Evolutionary conservation across 1,140 invertebrate genomes (phyloP).

Genomic region (Hypothenemus hampei): DNA sequence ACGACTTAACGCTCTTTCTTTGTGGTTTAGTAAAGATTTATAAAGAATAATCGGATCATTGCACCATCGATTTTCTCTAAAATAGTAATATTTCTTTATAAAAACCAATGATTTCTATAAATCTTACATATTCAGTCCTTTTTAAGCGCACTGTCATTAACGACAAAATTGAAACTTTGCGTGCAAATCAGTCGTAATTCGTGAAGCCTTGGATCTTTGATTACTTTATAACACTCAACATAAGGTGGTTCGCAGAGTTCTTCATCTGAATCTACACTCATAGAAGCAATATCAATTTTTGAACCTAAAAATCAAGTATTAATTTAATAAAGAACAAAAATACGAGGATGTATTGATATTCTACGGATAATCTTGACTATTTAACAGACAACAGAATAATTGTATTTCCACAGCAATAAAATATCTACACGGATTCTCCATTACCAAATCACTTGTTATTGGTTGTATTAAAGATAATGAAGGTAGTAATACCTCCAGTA

Average conservation of each 20-base stretch:
- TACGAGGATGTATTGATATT: too few species aligned
- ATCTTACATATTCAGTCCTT: too few species aligned
- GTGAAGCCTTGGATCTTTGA: slow-evolving; percentile 14
- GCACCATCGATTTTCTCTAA: slow-evolving; percentile 34
- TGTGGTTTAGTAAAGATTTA: slow-evolving; percentile 47
- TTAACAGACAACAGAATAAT: too few species aligned
- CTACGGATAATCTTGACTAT: too few species aligned
- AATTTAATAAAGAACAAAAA: too few species aligned
- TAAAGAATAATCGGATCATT: slow-evolving; percentile 33
- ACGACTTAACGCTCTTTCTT: slow-evolving; percentile 49
- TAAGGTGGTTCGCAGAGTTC: slow-evolving; percentile 41
- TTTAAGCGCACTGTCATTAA: slow-evolving; percentile 37
- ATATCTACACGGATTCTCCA: too few species aligned
- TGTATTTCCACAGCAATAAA: too few species aligned
- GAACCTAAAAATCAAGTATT: slow-evolving; percentile 23
- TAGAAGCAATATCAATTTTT: slow-evolving; percentile 27
- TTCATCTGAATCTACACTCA: slow-evolving; percentile 34
- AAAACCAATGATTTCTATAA: too few species aligned
- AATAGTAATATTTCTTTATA: slow-evolving; percentile 7
- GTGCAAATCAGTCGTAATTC: slow-evolving; percentile 31
- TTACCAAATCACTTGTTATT: too few species aligned
- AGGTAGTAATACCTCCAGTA: too few species aligned
- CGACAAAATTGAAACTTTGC: slow-evolving; percentile 36
- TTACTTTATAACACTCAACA: slow-evolving; percentile 38
- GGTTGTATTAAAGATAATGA: too few species aligned